Base-by-base conservation (phyloP, 2,113 vertebrate genomes). In the Aegotheles bennettii region DNA sequence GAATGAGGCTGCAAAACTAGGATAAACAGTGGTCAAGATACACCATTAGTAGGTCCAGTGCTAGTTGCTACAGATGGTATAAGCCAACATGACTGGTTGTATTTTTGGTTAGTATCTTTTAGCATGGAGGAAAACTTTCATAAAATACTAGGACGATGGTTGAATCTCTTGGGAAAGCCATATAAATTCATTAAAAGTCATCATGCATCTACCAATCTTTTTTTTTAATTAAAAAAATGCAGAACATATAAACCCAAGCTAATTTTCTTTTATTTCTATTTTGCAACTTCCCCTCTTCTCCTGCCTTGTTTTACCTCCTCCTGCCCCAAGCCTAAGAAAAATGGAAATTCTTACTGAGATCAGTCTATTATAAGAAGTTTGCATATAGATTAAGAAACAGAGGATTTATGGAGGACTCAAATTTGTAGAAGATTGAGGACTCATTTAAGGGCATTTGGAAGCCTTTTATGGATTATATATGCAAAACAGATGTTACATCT, bases 401-500 rank as follows among this genome's bases (percentile, higher is more conserved):
- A 82, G 38, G 35, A 94, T 93, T 97, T 97, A 92, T 87, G 54
- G 40, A 83, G 12, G 24, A 71, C 10, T 92, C 70, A 83, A 75
- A 91, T 91, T 91, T 93, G 29, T 57, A 67, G 59, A 96, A 89
- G 70, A 91, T 38, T 92, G 92, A 93, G 68, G 75, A 82, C 70
- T 93, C 68, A 73, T 92, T 95, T 83, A 87, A 89, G 45, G 78
- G 36, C 26, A 80, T 71, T 94, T 82, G 90, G 60, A 85, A 91
- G 42, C 42, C 33, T 93, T 94, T 88, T 78, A 78, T 81, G 59
- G 63, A 64, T 93, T 95, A 87, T 56, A 78, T 84, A 95, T 78
- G 59, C 61, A 85, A 91, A 96, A 1, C 91, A 96, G 94, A 96
- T 93, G 90, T 48, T 94, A 23, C 33, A 57, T 89, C 76, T 91